Base-by-base conservation (phyloP, 2,888 invertebrate species). In the Aphidius colemani region DNA sequence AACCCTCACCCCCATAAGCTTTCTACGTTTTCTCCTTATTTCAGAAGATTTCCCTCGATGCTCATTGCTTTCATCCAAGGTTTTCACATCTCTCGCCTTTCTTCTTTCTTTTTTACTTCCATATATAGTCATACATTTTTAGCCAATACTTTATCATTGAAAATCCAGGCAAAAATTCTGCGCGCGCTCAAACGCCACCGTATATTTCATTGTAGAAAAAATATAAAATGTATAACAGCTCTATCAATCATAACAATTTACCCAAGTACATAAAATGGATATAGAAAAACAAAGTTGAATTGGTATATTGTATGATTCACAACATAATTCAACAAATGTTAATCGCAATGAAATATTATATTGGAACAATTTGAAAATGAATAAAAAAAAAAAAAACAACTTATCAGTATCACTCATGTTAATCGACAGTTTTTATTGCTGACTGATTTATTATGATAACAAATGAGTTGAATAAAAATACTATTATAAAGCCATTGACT, bases 11-110 rank as follows among this genome's bases (percentile, higher is more conserved):
- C 41, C 4, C 50, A 44, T 53, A 39, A n/a, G 41, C 46, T 30
- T 30, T 30, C 5, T 30, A 30, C 49, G 56, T 46, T 56, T 41
- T 63, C 50, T 56, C 61, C 63, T 75, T 77, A 74, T 76, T 76
- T 76, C 71, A 68, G 68, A 73, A 75, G 75, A 77, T 77, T 77
- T 77, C 77, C 78, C 77, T 71, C 67, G 78, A 75, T 74, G 74
- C 75, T 77, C 77, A 71, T 76, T 75, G 73, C 73, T 71, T 70
- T 72, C 68, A 30, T 30, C 30, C 30, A 30, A 30, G 30, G 30
- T 30, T 30, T 30, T 30, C 30, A 30, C 30, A 30, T 30, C 30
- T 2, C 3, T 30, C n/a, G 0, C 5, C 30, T 30, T 30, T 30
- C 5, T 30, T n/a, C 30, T 30, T 3, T 30, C 30, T 64, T 58